Conservation (phyloP, 2,888 invertebrate genomes). For the Habrosyne pyritoides region DNA sequence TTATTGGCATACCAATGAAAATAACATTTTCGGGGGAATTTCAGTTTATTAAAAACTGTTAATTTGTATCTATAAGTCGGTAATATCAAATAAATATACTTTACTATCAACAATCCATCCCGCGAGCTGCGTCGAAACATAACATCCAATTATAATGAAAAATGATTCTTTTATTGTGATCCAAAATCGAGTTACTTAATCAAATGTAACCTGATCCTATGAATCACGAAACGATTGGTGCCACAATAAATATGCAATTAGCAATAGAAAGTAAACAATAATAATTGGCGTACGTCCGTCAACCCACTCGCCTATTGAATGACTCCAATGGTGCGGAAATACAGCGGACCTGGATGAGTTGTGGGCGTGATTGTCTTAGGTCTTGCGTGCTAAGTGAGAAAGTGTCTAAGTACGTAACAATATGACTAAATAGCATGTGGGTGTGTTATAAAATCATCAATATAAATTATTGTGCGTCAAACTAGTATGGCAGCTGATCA, state of each 20-base stretch:
- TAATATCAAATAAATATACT: no score
- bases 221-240: slow-evolving; percentile 47
- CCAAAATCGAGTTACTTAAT: slow-evolving; percentile 19
- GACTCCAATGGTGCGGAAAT: slow-evolving; percentile 58
- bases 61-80: no score
- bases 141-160: not conserved
- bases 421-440: slow-evolving; percentile 25
- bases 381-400: slow-evolving; percentile 13
- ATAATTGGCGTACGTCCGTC: slow-evolving; percentile 66
- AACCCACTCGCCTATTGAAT: slow-evolving; percentile 63
- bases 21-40: slow-evolving; percentile 3
- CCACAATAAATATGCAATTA: slow-evolving; percentile 59
- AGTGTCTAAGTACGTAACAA: slow-evolving; percentile 14
- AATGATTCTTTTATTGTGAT: slow-evolving; percentile 25
- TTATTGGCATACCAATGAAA: not conserved
- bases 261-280: slow-evolving; percentile 73
- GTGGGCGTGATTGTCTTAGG: slow-evolving; percentile 61
- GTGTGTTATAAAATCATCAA: slow-evolving; percentile 1
- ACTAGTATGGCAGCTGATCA: not conserved
- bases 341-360: slow-evolving; percentile 51
- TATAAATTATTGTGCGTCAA: not conserved
- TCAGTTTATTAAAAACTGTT: not conserved
- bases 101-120: not conserved
- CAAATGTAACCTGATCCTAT: slow-evolving; percentile 29
- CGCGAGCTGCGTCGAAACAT: not conserved